A percentile compares a stretch with the other conserved stretches of the same genome.
Evolutionary conservation across 2,797 vertebrate genomes (phyloP).

Genomic region (Anolis apletophallus): DNA sequence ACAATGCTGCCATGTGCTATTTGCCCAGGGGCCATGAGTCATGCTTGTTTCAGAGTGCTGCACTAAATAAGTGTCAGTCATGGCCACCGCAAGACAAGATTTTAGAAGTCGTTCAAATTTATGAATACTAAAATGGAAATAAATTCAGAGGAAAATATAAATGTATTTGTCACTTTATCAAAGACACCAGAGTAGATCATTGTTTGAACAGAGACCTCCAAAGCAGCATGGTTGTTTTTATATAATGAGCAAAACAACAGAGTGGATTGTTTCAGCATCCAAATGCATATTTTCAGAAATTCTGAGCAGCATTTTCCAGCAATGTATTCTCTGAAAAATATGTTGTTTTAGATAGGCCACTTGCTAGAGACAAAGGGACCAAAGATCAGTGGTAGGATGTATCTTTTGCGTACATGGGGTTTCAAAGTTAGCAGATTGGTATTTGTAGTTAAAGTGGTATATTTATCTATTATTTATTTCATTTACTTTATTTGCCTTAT

Average conservation of each 20-base stretch:
- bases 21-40: background rate
- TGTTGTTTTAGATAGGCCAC: background rate
- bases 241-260: background rate
- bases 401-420: background rate
- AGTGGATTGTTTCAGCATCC: background rate
- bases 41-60: constrained; percentile 32
- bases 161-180: background rate
- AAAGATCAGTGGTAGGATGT: background rate
- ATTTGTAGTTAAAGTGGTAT: background rate
- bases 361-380: background rate
- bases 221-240: background rate
- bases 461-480: too few relatives aligned
- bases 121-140: background rate
- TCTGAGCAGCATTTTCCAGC: background rate
- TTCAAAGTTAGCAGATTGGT: background rate
- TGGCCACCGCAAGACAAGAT: constrained; percentile 7
- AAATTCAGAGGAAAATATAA: constrained; percentile 29
- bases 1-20: background rate
- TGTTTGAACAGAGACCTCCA: constrained; percentile 4
- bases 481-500: too few relatives aligned
- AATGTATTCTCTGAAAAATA: background rate
- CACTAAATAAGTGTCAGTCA: background rate
- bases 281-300: constrained; percentile 7
- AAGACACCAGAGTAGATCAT: background rate
- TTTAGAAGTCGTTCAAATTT: constrained; percentile 30